These are phyloP conservation scores for Autographa pulchrina DNA, from an alignment of 2,888 invertebrate species.

Conservation along the genomic window DNA sequence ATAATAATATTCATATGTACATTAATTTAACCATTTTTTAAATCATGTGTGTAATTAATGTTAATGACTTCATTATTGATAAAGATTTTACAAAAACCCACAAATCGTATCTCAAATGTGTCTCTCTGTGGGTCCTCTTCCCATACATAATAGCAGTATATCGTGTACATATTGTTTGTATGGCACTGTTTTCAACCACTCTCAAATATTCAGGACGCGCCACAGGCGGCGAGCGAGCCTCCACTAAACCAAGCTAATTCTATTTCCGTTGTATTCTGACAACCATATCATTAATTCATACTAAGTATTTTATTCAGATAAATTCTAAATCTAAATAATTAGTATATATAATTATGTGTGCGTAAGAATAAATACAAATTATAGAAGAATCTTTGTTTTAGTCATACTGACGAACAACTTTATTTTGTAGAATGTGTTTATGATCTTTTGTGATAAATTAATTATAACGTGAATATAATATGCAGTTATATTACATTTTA, in stretches of 20 bases:
- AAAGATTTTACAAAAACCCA: not conserved
- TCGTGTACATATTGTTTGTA: constrained; percentile 34
- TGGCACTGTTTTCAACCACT: constrained; percentile 48
- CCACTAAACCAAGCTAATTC: constrained; percentile 44
- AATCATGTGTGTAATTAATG: too few species aligned
- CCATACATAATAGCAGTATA: constrained; percentile 20
- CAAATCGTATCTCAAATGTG: not conserved
- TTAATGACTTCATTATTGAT: too few species aligned
- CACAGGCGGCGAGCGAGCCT: constrained; percentile 65
- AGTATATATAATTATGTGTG: not conserved
- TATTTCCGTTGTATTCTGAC: constrained; percentile 54
- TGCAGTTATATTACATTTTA: too few species aligned
- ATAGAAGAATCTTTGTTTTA: not conserved
- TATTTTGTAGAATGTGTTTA: too few species aligned
- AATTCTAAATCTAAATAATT: not conserved
- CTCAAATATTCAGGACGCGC: constrained; percentile 65
- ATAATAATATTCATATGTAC: too few species aligned
- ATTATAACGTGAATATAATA: too few species aligned
- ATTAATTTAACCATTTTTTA: too few species aligned
- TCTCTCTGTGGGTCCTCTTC: constrained; percentile 20
- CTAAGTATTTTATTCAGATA: constrained; percentile 30
- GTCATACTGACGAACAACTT: too few species aligned
- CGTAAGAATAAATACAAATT: not conserved
- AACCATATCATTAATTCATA: constrained; percentile 43
- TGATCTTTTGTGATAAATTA: too few species aligned